phyloP scores from a whole-genome alignment of 2,888 invertebrate species.

The Cerastoderma edule region DNA sequence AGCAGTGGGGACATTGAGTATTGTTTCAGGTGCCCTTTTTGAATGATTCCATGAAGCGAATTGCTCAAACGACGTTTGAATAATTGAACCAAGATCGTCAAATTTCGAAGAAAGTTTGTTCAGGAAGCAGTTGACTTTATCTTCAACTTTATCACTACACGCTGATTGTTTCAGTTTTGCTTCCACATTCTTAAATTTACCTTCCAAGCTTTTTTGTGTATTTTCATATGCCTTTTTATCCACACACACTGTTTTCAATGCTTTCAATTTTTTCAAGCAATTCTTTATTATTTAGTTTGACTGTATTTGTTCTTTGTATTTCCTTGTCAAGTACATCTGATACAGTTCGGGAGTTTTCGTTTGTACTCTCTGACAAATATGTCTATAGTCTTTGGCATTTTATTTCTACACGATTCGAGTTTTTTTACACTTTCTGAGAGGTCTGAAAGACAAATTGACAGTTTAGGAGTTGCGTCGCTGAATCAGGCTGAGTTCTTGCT shows the following conservation, averaged over 20 bases:
- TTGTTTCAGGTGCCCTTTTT: no score
- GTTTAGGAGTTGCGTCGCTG: not conserved
- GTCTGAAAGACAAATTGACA: not conserved
- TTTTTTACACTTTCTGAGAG: not conserved
- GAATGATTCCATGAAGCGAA: no score
- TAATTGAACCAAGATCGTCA: no score
- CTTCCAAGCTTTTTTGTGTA: not conserved
- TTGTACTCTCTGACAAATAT: not conserved
- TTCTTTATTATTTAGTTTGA: not conserved
- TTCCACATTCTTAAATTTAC: not conserved
- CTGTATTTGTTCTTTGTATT: not conserved
- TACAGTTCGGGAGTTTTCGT: slow-evolving; percentile 1
- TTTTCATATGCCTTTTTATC: not conserved
- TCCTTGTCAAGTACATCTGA: not conserved
- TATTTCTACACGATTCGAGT: not conserved
- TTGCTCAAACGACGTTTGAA: no score
- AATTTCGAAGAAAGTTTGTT: no score
- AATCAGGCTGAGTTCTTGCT: no score
- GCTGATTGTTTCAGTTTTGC: not conserved
- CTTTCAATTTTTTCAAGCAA: not conserved
- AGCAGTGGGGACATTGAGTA: no score
- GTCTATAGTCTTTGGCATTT: not conserved
- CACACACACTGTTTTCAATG: not conserved
- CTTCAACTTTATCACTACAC: not conserved
- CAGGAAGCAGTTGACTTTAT: no score